Base-by-base conservation (phyloP, 2,113 vertebrate genomes). In the Megaptera novaeangliae region DNA sequence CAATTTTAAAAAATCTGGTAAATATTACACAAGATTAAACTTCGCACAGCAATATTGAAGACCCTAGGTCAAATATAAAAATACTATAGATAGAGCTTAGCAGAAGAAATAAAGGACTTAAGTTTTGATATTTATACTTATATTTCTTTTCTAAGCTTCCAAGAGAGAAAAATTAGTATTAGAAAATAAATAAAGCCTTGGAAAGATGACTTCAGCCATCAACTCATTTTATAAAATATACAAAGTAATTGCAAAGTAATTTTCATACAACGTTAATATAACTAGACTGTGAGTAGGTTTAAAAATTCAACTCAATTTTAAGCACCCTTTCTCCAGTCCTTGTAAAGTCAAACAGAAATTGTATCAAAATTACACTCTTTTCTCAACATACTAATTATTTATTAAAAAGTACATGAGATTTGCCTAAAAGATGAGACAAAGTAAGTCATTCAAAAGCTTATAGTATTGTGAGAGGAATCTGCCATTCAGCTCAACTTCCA, bases 11-110 rank as follows among this genome's bases (percentile, higher is more conserved):
- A 66, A 55, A 64, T 20, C 6, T 78, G n/a, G 55, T 41, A 89
- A 84, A 94, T 94, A 86, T 78, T 84, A 91, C 23, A 2, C 69
- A 39, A 64, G 25, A 36, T 64, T 89, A 39, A 8, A 94, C 13
- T 97, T 96, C 59, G 21, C 36, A 95, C n/a, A 87, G 14, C 59
- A 57, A 64, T 75, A 83, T 72, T 97, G 61, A 57, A 80, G 72
- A 88, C 17, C 2, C 6, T 72, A 39, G 4, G 11, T 66, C 69
- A 90, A 34, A 63, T 75, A 39, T 74, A 55, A 96, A 87, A 78
- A 66, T 25, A 11, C 1, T 63, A 14, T 41, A 55, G 9, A 13
- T 61, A 52, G 18, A 84, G 10, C n/a, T 77, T 36, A 83, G 23
- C 18, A 64, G 21, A 68, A 17, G 78, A n/a, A 41, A 64, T 4